Evolutionary conservation across 1,140 invertebrate genomes (phyloP), one percentile per base, ranked within the genome.

Genomic region (Calosoma granatense): DNA sequence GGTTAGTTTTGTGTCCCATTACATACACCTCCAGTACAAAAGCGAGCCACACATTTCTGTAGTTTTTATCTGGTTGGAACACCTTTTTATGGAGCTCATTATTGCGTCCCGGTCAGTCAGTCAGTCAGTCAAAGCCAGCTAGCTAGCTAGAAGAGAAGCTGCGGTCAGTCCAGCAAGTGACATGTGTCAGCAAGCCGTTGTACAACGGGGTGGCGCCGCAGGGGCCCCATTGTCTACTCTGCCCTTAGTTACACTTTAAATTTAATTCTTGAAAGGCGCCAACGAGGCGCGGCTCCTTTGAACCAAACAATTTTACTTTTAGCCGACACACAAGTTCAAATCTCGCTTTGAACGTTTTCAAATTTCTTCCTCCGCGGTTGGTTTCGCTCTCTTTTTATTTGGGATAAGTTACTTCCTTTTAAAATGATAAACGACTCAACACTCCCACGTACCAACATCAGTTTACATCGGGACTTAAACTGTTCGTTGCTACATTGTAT

Each of bases 21-120:
- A 47, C 17, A 36, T 9, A 36, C 26, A 36, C 26, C 26, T 36
- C n/a, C n/a, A 9, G 9, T 12, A 47, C 41, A 47, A 47, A 47
- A 47, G 41, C 41, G 17, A 4, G 15, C 9, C 41, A 47, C 17
- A 17, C 9, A 4, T 47, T 47, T 47, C 9, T 47, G 41, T 47
- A 47, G 41, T 47, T 47, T 47, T 47, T 47, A 47, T 47, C 41
- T 47, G 9, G 54, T 47, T 14, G 55, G 54, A 51, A 59, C 58
- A 56, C 58, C 58, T 59, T 56, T 59, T 59, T 59, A 59, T 59
- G 17, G n/a, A 47, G 20, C 36, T 56, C 55, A 54, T 59, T 59
- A 51, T 56, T 20, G 26, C 41, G 22, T 36, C 43, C 22, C 15
- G 39, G 54, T 51, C 20, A 51, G 43, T n/a, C 56, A n/a, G 47